Base-by-base conservation (phyloP, 2,797 vertebrate species). In the Macrochelys suwanniensis region DNA sequence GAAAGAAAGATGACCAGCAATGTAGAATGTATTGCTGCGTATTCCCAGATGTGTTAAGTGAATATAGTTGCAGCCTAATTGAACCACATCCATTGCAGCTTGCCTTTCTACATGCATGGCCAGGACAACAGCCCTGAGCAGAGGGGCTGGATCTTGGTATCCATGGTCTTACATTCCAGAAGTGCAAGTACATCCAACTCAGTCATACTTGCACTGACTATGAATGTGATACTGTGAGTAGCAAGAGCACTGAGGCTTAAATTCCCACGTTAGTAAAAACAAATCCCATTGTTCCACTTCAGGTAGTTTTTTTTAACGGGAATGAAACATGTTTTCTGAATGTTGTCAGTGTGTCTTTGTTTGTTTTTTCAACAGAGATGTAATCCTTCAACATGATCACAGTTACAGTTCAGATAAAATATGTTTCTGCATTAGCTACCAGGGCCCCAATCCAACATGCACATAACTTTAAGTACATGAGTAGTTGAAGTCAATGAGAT, bases 201-300 rank as follows among this genome's bases (percentile, higher is more conserved):
- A 89, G 79, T 88, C 25, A n/a, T 33, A 51, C 19, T 26, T 80
- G 56, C 89, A 57, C 85, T 19, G 88, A 3, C 45, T 87, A 49
- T 13, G 53, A 31, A 81, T 85, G 54, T 12, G 26, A 10, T 80
- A 49, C 54, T 59, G 92, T 90, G 76, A 68, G 12, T 37, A 82
- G 85, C 31, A 89, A 65, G 37, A 88, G 90, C 90, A 77, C n/a
- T 49, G 50, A 88, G 51, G 82, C 84, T 21, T 82, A 92, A 87
- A 45, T 87, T 92, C 82, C 65, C 33, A 2, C 59, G 90, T 85
- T 82, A 28, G 45, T 47, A 49, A 49, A 88, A 56, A 84, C 57
- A 5, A 6, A 15, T 93, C 92, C 88, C 50, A 53, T 81, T 95
- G 80, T 86, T 33, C 31, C 1, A 0, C 25, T n/a, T 91, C 6